phyloP scores from a whole-genome alignment of 2,113 vertebrate species.

The Ancistrus triradiatus region DNA sequence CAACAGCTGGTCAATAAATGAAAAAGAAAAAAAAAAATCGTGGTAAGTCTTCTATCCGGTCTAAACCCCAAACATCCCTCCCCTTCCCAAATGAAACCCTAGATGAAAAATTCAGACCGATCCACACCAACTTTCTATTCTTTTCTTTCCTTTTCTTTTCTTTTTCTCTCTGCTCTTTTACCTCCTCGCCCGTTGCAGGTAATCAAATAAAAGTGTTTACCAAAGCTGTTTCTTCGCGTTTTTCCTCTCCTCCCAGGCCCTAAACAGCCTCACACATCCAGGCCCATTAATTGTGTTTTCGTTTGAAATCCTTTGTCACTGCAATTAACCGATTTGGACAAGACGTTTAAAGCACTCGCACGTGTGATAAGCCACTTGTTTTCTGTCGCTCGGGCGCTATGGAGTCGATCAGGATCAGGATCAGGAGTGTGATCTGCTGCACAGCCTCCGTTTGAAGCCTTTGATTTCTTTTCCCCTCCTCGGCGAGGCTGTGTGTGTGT shows the following conservation, averaged over 20 bases:
- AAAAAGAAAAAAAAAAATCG: no score
- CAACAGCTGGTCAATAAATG: no score
- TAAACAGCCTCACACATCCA: slow-evolving; percentile 53
- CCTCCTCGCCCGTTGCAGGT: slow-evolving; percentile 46
- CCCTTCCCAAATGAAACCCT: slow-evolving; percentile 47
- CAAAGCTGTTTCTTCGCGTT: slow-evolving; percentile 21
- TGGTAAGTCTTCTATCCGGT: no score
- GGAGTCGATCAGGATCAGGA: slow-evolving; percentile 71
- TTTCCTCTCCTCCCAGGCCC: slow-evolving; percentile 14
- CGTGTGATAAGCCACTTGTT: slow-evolving; percentile 74
- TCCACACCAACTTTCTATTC: slow-evolving; percentile 47
- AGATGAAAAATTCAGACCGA: slow-evolving; percentile 33
- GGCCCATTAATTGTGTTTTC: slow-evolving; percentile 74
- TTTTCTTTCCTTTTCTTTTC: not conserved
- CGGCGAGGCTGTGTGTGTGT: slow-evolving; percentile 16
- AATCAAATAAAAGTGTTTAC: slow-evolving; percentile 53
- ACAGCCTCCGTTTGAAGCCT: slow-evolving; percentile 76
- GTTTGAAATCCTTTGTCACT: slow-evolving; percentile 71
- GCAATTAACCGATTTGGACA: slow-evolving; percentile 76
- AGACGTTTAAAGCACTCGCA: slow-evolving; percentile 74
- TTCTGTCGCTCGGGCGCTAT: slow-evolving; percentile 71
- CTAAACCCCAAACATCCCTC: slow-evolving; percentile 7
- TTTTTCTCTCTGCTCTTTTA: slow-evolving; percentile 12
- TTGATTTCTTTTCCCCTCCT: slow-evolving; percentile 74
- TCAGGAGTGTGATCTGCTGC: slow-evolving; percentile 78